Evolutionary conservation across 2,888 invertebrate genomes (phyloP), one percentile per base, ranked within the genome.

Genomic region (Zygogramma bicolorata): DNA sequence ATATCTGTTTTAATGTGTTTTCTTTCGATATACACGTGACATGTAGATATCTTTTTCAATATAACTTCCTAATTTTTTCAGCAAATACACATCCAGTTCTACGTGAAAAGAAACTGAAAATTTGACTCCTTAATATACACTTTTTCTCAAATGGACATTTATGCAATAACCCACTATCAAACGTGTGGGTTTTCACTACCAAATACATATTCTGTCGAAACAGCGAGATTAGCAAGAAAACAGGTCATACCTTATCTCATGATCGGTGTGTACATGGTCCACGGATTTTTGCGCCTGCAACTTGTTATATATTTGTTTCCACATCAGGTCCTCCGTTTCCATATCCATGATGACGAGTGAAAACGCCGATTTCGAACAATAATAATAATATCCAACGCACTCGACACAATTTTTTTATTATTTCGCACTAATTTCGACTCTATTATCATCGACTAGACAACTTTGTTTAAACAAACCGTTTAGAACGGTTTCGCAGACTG

Each of bases 251-350:
- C 90, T 90, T 82, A 86, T 88, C 79, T 94, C 93, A 82, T 93
- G 93, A 74, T 91, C 91, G 74, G 90, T 90, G 76, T 91, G 91
- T 63, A 91, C 90, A 66, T 88, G 82, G 69, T 79, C 79, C 15
- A 75, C 74, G 0, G 91, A 91, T 84, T 90, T 90, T 79, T 91
- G 90, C 72, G 91, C 90, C 79, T 91, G 90, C 73, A 93, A 85
- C 82, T 91, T 92, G 67, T 92, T 91, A 81, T 93, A 94, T 82
- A 93, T 92, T 73, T 90, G 90, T 87, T 91, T 93, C 93, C 94
- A 94, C 93, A 94, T 93, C 10, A 90, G 88, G 83, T 94, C 94
- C 87, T 94, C 94, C 86, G 92, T 90, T 90, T 85, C 84, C 85
- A 86, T 89, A 69, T 83, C 83, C 81, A 80, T 81, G 57, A 69